Conservation (phyloP, 2,113 vertebrate genomes). For the Leiothrix lutea region DNA sequence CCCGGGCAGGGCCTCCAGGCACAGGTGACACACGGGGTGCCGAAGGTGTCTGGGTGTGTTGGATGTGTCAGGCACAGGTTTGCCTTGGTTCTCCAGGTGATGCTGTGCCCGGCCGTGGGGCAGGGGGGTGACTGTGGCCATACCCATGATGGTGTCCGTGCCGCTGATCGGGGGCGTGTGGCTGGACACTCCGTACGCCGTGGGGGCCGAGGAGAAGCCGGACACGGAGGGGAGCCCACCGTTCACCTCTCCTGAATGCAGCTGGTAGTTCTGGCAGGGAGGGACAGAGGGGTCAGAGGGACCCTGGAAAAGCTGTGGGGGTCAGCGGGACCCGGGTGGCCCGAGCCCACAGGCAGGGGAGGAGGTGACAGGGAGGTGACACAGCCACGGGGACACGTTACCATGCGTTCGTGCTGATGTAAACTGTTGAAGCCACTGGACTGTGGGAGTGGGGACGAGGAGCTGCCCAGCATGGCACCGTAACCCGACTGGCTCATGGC, state of each 20-base stretch:
- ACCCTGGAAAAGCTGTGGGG: neutral
- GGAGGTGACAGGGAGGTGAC: neutral
- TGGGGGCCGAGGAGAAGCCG: slow-evolving; percentile 83
- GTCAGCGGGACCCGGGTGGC: neutral
- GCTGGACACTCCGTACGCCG: slow-evolving; percentile 84
- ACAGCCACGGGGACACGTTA: slow-evolving; percentile 40
- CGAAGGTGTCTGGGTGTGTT: neutral
- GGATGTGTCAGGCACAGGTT: neutral
- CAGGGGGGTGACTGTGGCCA: fast-evolving
- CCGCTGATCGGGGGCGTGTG: slow-evolving; percentile 90
- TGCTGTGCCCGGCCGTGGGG: neutral
- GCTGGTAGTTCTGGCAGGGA: slow-evolving; percentile 87
- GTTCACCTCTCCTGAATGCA: slow-evolving; percentile 90
- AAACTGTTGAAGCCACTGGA: slow-evolving; percentile 85
- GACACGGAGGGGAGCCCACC: slow-evolving; percentile 78
- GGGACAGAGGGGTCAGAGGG: slow-evolving; percentile 36
- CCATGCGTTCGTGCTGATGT: slow-evolving; percentile 94
- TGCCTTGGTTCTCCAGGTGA: neutral
- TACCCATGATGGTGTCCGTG: slow-evolving; percentile 88
- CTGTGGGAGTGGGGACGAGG: slow-evolving; percentile 85
- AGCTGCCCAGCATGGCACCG: slow-evolving; percentile 86
- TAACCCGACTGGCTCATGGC: slow-evolving; percentile 87
- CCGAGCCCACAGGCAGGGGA: fast-evolving
- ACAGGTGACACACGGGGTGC: neutral
- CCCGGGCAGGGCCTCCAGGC: neutral